These are phyloP conservation scores for Drosophila nigricruria DNA, from an alignment of 2,888 invertebrate species.

Conservation along the genomic window DNA sequence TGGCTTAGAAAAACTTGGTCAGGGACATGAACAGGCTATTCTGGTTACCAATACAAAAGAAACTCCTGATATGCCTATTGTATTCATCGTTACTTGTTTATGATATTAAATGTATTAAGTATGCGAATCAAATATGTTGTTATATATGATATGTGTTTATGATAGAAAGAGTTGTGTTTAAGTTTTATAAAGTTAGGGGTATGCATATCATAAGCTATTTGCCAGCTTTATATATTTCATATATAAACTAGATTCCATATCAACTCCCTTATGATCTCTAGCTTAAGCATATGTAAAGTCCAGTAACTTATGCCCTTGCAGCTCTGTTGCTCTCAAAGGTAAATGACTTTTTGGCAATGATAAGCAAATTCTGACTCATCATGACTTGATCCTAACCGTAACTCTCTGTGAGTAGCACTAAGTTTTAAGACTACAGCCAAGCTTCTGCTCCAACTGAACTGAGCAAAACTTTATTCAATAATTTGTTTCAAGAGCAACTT, in stretches of 20 bases:
- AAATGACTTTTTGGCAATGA: conserved; percentile 8
- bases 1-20: conserved; percentile 59
- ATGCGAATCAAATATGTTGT: background rate
- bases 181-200: background rate
- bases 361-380: conserved; percentile 9
- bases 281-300: background rate
- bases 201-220: background rate
- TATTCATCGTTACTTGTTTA: background rate
- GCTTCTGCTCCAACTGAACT: too few species aligned
- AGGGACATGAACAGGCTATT: conserved; percentile 62
- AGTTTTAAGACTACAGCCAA: conserved; percentile 9
- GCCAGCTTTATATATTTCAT: background rate
- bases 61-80: background rate
- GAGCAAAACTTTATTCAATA: conserved; percentile 59
- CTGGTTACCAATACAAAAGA: conserved; percentile 39
- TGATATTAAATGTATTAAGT: conserved; percentile 2
- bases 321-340: background rate
- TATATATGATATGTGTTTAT: background rate
- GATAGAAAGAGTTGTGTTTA: background rate
- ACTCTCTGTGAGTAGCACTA: background rate
- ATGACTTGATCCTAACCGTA: conserved; percentile 40
- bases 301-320: background rate
- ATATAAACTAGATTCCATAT: background rate
- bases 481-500: conserved; percentile 35
- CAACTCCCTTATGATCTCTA: background rate